Conservation (phyloP, 2,888 invertebrate species). For the Drosophila recens region DNA sequence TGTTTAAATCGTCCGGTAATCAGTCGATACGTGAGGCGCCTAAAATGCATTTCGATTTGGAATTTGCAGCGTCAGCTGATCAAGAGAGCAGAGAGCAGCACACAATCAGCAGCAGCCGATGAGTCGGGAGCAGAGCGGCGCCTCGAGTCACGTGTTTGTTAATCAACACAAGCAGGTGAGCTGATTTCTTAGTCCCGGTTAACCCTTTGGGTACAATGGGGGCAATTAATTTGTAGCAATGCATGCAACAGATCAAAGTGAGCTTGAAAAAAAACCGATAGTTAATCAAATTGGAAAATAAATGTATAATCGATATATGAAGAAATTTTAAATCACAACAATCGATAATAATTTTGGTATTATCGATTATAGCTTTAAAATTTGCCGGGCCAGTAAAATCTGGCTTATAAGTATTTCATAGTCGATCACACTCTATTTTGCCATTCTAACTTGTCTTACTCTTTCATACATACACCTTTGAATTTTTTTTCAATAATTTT, state of each 20-base stretch:
- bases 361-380: no score
- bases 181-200: not conserved
- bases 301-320: no score
- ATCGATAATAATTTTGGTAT: no score
- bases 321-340: no score
- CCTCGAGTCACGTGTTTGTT: conserved; percentile 32
- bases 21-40: conserved; percentile 51
- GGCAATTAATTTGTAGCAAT: no score
- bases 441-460: not conserved
- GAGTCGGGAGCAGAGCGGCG: conserved; percentile 8
- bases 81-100: conserved; percentile 4
- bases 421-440: not conserved
- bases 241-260: not conserved
- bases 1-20: conserved; percentile 26
- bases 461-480: not conserved
- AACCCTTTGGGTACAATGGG: not conserved
- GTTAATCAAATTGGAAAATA: no score
- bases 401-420: not conserved
- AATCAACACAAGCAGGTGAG: conserved; percentile 22
- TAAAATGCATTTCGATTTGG: conserved; percentile 32
- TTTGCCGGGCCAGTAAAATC: no score
- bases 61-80: conserved; percentile 20
- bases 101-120: not conserved
- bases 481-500: not conserved
- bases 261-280: no score